These are phyloP conservation scores for Drosophila mettleri DNA, from an alignment of 2,888 invertebrate species.

Conservation along the genomic window DNA sequence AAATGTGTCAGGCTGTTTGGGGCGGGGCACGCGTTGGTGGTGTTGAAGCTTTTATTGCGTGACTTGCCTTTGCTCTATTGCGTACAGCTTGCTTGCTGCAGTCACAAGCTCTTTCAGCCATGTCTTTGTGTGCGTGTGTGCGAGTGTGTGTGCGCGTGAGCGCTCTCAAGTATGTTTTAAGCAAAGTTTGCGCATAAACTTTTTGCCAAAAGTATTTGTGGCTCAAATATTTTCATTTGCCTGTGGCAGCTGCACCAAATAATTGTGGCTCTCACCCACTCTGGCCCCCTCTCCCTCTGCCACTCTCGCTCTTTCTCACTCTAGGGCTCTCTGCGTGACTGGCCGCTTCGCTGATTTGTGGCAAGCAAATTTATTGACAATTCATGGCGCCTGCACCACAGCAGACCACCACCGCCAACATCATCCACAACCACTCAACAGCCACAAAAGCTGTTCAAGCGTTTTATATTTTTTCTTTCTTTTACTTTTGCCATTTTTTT, in stretches of 20 bases:
- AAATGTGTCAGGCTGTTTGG: constrained; percentile 34
- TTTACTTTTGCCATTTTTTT: too few relatives aligned
- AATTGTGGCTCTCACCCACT: constrained; percentile 52
- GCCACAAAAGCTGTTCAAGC: constrained; percentile 59
- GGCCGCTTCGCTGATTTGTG: constrained; percentile 68
- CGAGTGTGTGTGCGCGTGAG: constrained; percentile 24
- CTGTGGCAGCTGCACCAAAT: constrained; percentile 71
- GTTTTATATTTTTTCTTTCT: constrained; percentile 43
- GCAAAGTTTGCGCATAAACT: constrained; percentile 69
- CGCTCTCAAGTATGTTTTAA: constrained; percentile 63
- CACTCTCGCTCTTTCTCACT: neutral
- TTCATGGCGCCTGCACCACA: constrained; percentile 61
- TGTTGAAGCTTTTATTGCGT: constrained; percentile 67
- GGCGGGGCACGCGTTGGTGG: neutral
- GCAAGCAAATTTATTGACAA: constrained; percentile 78
- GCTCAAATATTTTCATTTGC: constrained; percentile 76
- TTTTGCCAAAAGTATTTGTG: constrained; percentile 74
- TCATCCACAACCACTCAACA: constrained; percentile 12
- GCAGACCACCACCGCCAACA: neutral
- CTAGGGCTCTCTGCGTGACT: constrained; percentile 26
- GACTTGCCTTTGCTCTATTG: constrained; percentile 64
- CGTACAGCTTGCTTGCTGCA: constrained; percentile 44
- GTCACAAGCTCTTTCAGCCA: constrained; percentile 32
- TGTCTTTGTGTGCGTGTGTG: constrained; percentile 29
- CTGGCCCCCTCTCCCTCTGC: too few relatives aligned